A percentile compares a stretch with the other conserved stretches of the same genome.
phyloP scores from a whole-genome alignment of 2,113 vertebrate genomes.

The Seriola aureovittata region DNA sequence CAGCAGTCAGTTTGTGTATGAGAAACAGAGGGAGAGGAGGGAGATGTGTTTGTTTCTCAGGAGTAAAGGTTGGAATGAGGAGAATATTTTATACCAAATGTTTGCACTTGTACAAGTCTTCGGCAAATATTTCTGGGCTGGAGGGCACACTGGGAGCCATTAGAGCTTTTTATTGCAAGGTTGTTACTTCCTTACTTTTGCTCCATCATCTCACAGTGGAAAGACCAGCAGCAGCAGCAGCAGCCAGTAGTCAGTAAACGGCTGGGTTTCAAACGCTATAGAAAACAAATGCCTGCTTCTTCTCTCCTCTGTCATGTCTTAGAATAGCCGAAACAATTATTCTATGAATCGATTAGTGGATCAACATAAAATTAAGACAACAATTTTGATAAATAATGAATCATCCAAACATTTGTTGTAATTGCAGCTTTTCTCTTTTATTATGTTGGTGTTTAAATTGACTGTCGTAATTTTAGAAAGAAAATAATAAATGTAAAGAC shows the following conservation, averaged over 20 bases:
- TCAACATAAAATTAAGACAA: too few relatives aligned
- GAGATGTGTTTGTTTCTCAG: constrained; percentile 42
- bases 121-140: constrained; percentile 13
- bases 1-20: constrained; percentile 59
- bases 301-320: too few relatives aligned
- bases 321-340: too few relatives aligned
- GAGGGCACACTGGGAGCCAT: constrained; percentile 29
- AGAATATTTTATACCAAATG: constrained; percentile 47
- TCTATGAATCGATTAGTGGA: too few relatives aligned
- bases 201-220: neutral
- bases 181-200: constrained; percentile 4
- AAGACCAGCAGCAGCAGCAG: constrained; percentile 1
- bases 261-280: too few relatives aligned
- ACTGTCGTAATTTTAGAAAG: too few relatives aligned
- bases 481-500: too few relatives aligned
- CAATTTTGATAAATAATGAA: too few relatives aligned
- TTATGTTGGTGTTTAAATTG: too few relatives aligned
- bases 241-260: neutral
- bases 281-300: too few relatives aligned
- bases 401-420: too few relatives aligned
- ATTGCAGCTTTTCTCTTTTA: too few relatives aligned
- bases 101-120: constrained; percentile 31
- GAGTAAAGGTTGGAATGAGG: constrained; percentile 53
- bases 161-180: constrained; percentile 42
- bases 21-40: constrained; percentile 33